Conservation (phyloP, 2,888 invertebrate species). For the Sinelater perroti region DNA sequence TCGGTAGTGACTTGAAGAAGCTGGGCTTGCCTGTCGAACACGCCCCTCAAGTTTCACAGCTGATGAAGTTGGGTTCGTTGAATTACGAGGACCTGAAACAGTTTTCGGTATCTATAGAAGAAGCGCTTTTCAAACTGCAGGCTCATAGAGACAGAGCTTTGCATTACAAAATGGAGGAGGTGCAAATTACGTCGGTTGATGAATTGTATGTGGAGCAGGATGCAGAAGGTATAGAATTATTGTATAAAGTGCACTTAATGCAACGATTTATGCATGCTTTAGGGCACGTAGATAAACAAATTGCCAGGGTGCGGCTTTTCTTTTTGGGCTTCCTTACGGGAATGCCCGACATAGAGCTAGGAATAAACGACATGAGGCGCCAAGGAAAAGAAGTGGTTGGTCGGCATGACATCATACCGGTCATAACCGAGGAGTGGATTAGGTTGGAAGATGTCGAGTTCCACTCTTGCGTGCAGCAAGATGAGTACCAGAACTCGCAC, state of each 20-base stretch:
- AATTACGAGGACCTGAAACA: slow-evolving; percentile 89
- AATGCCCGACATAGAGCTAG: slow-evolving; percentile 96
- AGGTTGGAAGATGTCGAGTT: slow-evolving; percentile 93
- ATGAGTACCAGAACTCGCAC: slow-evolving; percentile 85
- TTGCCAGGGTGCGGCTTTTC: slow-evolving; percentile 93
- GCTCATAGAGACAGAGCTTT: slow-evolving; percentile 89
- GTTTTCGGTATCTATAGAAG: slow-evolving; percentile 91
- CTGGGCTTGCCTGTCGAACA: slow-evolving; percentile 96
- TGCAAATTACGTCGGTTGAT: slow-evolving; percentile 92
- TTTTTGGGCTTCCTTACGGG: slow-evolving; percentile 96
- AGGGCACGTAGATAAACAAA: slow-evolving; percentile 81
- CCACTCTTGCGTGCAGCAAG: slow-evolving; percentile 91
- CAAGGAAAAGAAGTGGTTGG: slow-evolving; percentile 99
- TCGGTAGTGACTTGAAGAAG: slow-evolving; percentile 91
- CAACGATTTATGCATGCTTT: slow-evolving; percentile 13
- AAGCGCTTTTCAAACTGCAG: slow-evolving; percentile 85
- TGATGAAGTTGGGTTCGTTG: slow-evolving; percentile 94
- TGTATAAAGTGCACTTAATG: no score
- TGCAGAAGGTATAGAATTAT: slow-evolving; percentile 75
- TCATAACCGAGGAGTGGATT: slow-evolving; percentile 99
- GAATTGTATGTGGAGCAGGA: slow-evolving; percentile 91
- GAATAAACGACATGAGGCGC: slow-evolving; percentile 96
- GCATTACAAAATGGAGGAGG: slow-evolving; percentile 95
- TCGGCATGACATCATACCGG: slow-evolving; percentile 98
- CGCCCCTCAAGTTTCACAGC: slow-evolving; percentile 94